These are phyloP conservation scores for Zaprionus africanus DNA, from an alignment of 1,140 invertebrate genomes.

Conservation along the genomic window DNA sequence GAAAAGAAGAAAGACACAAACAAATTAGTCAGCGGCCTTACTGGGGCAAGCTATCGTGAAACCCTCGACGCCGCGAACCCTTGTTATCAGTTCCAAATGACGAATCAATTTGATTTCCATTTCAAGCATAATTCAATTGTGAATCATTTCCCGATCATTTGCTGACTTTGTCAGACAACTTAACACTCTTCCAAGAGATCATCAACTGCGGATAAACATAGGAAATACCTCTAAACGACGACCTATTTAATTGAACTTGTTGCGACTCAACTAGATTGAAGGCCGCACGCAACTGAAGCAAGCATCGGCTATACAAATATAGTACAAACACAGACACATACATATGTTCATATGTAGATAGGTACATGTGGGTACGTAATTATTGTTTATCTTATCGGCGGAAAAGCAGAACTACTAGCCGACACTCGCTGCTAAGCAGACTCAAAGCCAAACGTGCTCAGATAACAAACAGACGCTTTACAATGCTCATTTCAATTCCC, in stretches of 20 bases:
- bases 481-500: neutral
- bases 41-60: neutral
- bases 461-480: conserved; percentile 10
- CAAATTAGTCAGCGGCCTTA: conserved; percentile 20
- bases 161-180: neutral
- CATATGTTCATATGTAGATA: neutral
- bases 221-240: neutral
- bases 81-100: neutral
- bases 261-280: neutral
- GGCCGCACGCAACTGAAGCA: conserved; percentile 3
- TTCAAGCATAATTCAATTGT: neutral
- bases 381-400: conserved; percentile 1
- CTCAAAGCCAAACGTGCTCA: conserved; percentile 9
- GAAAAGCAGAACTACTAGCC: conserved; percentile 1
- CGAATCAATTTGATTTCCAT: neutral
- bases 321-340: neutral
- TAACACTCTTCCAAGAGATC: neutral
- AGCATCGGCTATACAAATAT: neutral
- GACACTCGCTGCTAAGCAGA: conserved; percentile 1
- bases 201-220: neutral
- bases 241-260: neutral
- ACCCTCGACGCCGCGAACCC: no score
- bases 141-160: neutral
- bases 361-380: conserved; percentile 1
- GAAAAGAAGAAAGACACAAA: conserved; percentile 31